phyloP scores from a whole-genome alignment of 2,888 invertebrate species.

The Scelioninae gen. 1 region DNA sequence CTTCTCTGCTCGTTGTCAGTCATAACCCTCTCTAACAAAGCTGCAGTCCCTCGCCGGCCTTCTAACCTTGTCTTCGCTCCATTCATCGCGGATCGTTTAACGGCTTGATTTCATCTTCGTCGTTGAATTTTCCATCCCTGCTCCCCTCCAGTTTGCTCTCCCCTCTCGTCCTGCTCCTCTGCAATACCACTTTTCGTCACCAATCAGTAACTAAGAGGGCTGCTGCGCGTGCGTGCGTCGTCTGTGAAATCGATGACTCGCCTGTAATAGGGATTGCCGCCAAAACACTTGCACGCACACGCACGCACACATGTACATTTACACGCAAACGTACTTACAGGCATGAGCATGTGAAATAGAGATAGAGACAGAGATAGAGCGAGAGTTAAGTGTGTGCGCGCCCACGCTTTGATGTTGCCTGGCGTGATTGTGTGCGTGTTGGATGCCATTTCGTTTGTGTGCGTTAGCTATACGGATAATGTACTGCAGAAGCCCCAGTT shows the following conservation, averaged over 20 bases:
- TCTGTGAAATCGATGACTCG: constrained; percentile 75
- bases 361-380: constrained; percentile 1
- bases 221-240: constrained; percentile 74
- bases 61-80: constrained; percentile 57
- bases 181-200: constrained; percentile 75
- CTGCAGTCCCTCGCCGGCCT: constrained; percentile 61
- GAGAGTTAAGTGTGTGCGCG: constrained; percentile 44
- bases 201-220: constrained; percentile 74
- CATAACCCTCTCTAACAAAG: constrained; percentile 70
- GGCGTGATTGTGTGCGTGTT: constrained; percentile 32
- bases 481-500: constrained; percentile 70
- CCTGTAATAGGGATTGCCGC: constrained; percentile 72
- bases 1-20: constrained; percentile 74
- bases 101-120: constrained; percentile 66
- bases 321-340: constrained; percentile 11
- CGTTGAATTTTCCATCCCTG: constrained; percentile 44
- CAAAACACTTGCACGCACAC: constrained; percentile 74
- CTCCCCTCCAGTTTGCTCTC: background rate
- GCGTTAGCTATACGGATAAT: constrained; percentile 57
- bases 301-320: background rate
- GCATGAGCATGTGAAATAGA: no score
- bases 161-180: constrained; percentile 25
- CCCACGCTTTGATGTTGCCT: constrained; percentile 48
- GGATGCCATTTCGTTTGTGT: no score
- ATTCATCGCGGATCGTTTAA: constrained; percentile 70